These are phyloP conservation scores for Parauchenoglanis punctatus DNA, from an alignment of 2,797 vertebrate species.

Conservation along the genomic window DNA sequence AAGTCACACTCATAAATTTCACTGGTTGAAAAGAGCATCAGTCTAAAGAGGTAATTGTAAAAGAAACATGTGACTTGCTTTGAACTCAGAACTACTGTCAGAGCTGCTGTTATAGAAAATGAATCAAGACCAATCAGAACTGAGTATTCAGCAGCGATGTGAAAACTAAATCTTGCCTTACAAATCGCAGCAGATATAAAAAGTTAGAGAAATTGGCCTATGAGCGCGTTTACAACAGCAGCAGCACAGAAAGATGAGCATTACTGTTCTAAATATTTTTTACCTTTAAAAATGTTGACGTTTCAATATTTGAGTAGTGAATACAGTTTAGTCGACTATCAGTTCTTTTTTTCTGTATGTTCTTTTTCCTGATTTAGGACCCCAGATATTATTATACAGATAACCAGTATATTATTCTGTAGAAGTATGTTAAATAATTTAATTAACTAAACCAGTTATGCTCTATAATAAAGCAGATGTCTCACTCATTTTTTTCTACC, in stretches of 20 bases:
- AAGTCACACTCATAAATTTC: background rate
- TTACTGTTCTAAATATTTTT: background rate
- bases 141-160: background rate
- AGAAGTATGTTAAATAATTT: background rate
- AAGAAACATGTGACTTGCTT: background rate
- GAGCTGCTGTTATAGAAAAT: background rate
- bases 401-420: background rate
- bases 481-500: background rate
- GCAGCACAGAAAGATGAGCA: background rate
- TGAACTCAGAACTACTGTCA: background rate
- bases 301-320: background rate
- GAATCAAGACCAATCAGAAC: too few species aligned
- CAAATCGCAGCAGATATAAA: background rate
- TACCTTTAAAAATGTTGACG: background rate
- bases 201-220: background rate
- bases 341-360: background rate
- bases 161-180: background rate
- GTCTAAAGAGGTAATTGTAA: background rate
- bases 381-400: too few species aligned
- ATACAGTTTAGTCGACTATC: background rate
- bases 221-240: background rate
- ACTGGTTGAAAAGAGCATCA: background rate
- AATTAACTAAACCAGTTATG: background rate
- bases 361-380: background rate
- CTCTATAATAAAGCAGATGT: background rate